phyloP scores from a whole-genome alignment of 64 coral and sea anemone genomes.

The Acropora tenuis region DNA sequence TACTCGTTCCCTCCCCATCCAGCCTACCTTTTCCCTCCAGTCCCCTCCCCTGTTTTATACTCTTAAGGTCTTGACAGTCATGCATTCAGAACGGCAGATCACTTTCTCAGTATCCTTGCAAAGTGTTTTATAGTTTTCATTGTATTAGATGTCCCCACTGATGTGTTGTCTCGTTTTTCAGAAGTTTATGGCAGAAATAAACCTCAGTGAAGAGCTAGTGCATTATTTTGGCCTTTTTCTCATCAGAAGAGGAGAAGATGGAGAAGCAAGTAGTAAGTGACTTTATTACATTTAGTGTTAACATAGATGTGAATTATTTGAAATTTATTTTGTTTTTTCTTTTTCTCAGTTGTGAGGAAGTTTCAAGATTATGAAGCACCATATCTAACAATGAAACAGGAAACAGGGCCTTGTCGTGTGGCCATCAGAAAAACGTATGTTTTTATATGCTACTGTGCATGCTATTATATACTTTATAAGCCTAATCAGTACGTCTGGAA shows the following conservation, averaged over 20 bases:
- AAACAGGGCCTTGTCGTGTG: constrained; percentile 78
- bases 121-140: no score
- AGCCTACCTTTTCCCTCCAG: no score
- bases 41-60: no score
- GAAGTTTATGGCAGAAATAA: constrained; percentile 89
- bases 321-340: neutral
- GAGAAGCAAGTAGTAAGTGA: constrained; percentile 81
- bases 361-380: constrained; percentile 96
- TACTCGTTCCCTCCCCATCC: no score
- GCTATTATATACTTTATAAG: neutral
- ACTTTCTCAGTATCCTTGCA: neutral
- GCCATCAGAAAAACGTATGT: constrained; percentile 93
- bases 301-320: no score
- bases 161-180: constrained; percentile 3
- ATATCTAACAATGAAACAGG: constrained; percentile 54
- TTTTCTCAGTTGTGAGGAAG: constrained; percentile 77
- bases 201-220: constrained; percentile 74
- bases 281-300: neutral
- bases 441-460: neutral
- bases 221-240: constrained; percentile 95
- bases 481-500: no score
- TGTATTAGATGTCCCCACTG: no score
- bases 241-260: constrained; percentile 86
- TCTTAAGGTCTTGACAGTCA: neutral
- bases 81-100: neutral